Evolutionary conservation across 1,140 invertebrate genomes (phyloP).

Genomic region (Mya arenaria): DNA sequence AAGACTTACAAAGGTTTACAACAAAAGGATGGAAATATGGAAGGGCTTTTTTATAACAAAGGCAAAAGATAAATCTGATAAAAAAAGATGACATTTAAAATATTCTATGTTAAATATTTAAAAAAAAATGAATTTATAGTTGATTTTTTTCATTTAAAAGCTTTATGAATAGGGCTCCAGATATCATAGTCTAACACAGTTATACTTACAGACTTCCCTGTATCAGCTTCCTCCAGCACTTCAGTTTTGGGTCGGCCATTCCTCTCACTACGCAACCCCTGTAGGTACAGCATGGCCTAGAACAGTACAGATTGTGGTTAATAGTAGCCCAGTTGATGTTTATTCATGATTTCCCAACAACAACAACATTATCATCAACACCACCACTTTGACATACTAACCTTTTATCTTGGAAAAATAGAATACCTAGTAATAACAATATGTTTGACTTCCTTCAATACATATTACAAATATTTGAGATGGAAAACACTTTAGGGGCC

Average conservation of each 20-base stretch:
- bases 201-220: slow-evolving; percentile 41
- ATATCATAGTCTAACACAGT: too few relatives aligned
- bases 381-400: not conserved
- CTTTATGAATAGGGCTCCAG: too few relatives aligned
- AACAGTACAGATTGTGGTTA: not conserved
- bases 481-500: not conserved
- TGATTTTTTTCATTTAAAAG: too few relatives aligned
- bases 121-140: too few relatives aligned
- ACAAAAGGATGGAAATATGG: too few relatives aligned
- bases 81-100: too few relatives aligned
- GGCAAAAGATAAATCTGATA: too few relatives aligned
- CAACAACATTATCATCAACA: not conserved
- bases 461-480: not conserved
- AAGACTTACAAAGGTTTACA: too few relatives aligned
- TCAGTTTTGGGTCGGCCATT: slow-evolving; percentile 39
- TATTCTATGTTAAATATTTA: too few relatives aligned
- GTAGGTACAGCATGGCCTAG: slow-evolving; percentile 48
- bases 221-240: slow-evolving; percentile 41
- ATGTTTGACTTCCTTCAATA: not conserved
- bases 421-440: not conserved
- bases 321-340: not conserved
- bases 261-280: slow-evolving; percentile 38
- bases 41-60: too few relatives aligned
- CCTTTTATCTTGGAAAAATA: not conserved
- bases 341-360: not conserved